Evolutionary conservation across 2,797 vertebrate genomes (phyloP).

Genomic region (Coluber constrictor): DNA sequence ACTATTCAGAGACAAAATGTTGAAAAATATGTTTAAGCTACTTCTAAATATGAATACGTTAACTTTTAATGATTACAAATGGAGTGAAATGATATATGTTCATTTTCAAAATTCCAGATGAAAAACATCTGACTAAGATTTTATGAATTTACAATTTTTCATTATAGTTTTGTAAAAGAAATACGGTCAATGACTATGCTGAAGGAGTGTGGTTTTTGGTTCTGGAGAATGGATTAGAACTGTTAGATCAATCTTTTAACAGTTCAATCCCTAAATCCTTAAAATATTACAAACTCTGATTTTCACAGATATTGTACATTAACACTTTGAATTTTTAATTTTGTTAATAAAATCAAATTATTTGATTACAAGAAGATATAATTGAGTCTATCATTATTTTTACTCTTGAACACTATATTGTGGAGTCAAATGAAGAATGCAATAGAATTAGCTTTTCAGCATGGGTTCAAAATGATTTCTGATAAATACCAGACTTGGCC

Average conservation of each 20-base stretch:
- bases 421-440: not conserved
- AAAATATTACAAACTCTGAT: not conserved
- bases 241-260: not conserved
- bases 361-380: not conserved
- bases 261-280: not conserved
- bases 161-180: not conserved
- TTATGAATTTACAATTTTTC: not conserved
- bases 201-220: not conserved
- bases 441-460: not conserved
- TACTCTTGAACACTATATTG: not conserved
- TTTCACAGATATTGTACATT: not conserved
- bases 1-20: not conserved
- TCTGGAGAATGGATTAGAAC: not conserved
- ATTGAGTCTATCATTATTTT: not conserved
- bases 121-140: not conserved
- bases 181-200: too few relatives aligned
- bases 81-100: not conserved
- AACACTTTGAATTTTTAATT: not conserved
- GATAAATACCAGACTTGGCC: not conserved
- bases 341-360: not conserved
- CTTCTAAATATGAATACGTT: not conserved
- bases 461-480: not conserved
- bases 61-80: not conserved
- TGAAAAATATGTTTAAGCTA: not conserved
- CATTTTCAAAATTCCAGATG: not conserved